Base-by-base conservation (phyloP, 2,113 vertebrate genomes). In the Festucalex cinctus region DNA sequence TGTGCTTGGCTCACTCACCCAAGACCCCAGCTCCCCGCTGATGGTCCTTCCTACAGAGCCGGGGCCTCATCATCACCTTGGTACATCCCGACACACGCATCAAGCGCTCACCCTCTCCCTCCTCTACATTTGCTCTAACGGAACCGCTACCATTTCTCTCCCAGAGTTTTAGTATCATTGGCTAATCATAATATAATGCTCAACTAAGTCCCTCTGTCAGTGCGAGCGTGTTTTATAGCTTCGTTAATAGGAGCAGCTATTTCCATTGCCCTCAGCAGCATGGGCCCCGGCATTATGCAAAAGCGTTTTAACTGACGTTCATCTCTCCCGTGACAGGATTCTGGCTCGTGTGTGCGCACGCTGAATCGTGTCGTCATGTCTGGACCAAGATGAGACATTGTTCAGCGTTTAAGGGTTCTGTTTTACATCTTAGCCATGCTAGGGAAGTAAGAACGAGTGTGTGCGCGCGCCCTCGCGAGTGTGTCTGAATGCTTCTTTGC, bases 11-110 rank as follows among this genome's bases (percentile, higher is more conserved):
- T 94, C 96, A 10, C 94, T 98, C 28, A 88, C 94, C 73, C 96
- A 97, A 89, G 96, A 97, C n/a, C 86, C 94, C 28, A 90, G 93
- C 5, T 69, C 95, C 3, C 94, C 94, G 63, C 92, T 98, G n/a
- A 94, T 97, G 84, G 94, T 98, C 78, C 92, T 98, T 72, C 95
- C 96, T 58, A 90, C 94, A 0, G 96, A 98, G 70, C 91, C 95
- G 2, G 85, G 94, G 0, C 68, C 95, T 75, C 95, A 97, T 57
- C 96, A 97, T 69, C 85, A 94, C 0, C 93, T 98, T 17, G 96
- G 96, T 97, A 92, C 0, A 37, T 61, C 48, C 58, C 5, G 66
- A 51, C 60, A 63, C 28, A 12, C 56, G 57, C 43, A 70, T 28
- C 59, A 6, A 37, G 0, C 57, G 74, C 64, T 49, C 51, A 61